phyloP scores from a whole-genome alignment of 2,113 vertebrate genomes.

The Syngnathus scovelli region DNA sequence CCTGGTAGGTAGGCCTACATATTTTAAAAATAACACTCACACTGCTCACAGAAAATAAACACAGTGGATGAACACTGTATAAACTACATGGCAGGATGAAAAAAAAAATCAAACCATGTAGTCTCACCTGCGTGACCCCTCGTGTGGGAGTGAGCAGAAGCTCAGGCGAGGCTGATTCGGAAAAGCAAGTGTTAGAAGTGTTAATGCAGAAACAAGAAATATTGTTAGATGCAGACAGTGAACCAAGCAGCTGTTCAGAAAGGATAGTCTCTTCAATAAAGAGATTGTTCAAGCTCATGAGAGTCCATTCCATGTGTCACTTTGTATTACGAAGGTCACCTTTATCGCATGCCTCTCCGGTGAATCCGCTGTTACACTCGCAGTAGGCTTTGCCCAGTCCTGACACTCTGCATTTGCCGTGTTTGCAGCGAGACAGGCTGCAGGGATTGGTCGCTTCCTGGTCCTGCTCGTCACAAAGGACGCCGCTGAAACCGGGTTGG shows the following conservation, averaged over 20 bases:
- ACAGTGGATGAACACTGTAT: not conserved
- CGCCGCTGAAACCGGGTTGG: slow-evolving; percentile 84
- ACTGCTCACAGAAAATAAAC: not conserved
- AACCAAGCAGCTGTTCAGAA: slow-evolving; percentile 17
- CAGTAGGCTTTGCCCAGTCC: slow-evolving; percentile 93
- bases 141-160: slow-evolving; percentile 75
- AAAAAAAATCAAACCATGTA: slow-evolving; percentile 36
- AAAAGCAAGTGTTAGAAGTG: slow-evolving; percentile 35
- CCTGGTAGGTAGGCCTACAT: too few species aligned
- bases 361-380: slow-evolving; percentile 89
- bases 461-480: slow-evolving; percentile 89
- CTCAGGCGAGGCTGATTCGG: slow-evolving; percentile 71
- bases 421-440: slow-evolving; percentile 85
- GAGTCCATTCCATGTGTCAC: not conserved
- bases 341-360: slow-evolving; percentile 87
- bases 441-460: slow-evolving; percentile 81
- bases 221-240: slow-evolving; percentile 28
- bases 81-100: not conserved
- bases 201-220: slow-evolving; percentile 25
- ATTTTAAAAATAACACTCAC: not conserved
- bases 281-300: not conserved
- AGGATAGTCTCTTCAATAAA: not conserved
- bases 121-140: slow-evolving; percentile 79
- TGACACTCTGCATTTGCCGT: slow-evolving; percentile 89
- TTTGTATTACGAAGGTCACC: slow-evolving; percentile 68